A percentile compares a stretch with the other conserved stretches of the same genome.
These are phyloP conservation scores for Gymnocheta viridis DNA, from an alignment of 2,888 invertebrate genomes.

Conservation along the genomic window DNA sequence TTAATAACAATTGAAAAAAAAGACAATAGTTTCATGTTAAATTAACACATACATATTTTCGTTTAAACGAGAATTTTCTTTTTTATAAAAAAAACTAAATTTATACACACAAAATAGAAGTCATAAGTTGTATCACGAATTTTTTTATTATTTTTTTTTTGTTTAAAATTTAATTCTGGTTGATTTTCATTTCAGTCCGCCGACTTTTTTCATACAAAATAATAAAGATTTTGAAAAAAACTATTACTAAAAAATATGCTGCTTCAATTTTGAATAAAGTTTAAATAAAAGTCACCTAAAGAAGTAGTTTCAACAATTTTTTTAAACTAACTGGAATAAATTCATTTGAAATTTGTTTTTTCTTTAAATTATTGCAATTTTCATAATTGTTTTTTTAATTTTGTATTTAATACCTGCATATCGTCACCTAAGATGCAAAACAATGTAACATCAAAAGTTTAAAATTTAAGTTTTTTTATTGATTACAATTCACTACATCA, in stretches of 20 bases:
- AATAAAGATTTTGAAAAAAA: neutral
- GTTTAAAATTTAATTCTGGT: conserved; percentile 31
- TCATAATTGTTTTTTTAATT: conserved; percentile 17
- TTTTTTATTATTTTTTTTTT: conserved; percentile 9
- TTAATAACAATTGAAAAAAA: conserved; percentile 51
- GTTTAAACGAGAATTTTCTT: conserved; percentile 44
- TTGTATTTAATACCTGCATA: conserved; percentile 34
- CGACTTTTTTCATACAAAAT: neutral
- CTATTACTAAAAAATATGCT: neutral
- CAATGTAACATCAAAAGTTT: too few species aligned
- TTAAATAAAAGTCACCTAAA: neutral
- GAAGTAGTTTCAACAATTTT: neutral
- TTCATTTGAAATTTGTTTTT: neutral
- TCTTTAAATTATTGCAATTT: conserved; percentile 13
- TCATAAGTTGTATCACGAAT: conserved; percentile 59
- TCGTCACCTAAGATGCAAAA: too few species aligned
- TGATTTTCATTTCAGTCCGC: conserved; percentile 31
- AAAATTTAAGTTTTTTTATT: too few species aligned
- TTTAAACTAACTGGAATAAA: neutral
- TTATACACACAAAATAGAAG: conserved; percentile 42
- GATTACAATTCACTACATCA: too few species aligned
- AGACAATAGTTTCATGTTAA: conserved; percentile 41
- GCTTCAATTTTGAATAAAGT: neutral
- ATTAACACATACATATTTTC: conserved; percentile 57
- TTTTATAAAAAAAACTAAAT: conserved; percentile 47